A percentile compares a stretch with the other conserved stretches of the same genome.
These are phyloP conservation scores for Pachyseris speciosa DNA, from an alignment of 64 coral and sea anemone genomes.

Conservation along the genomic window DNA sequence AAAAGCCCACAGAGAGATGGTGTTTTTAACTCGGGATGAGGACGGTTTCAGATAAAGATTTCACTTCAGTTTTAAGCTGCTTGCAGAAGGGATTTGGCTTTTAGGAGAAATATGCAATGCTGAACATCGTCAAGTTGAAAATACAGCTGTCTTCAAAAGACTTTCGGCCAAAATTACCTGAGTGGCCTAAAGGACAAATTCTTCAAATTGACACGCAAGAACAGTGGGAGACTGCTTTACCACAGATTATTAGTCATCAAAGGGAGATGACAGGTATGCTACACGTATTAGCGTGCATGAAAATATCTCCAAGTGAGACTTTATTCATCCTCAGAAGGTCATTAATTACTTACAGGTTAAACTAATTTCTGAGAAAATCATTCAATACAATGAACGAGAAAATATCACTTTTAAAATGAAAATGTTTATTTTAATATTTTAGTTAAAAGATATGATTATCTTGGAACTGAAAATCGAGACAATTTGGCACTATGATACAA, in stretches of 20 bases:
- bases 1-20: constrained; percentile 45
- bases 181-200: too few relatives aligned
- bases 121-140: background rate
- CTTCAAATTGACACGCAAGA: too few relatives aligned
- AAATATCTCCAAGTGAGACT: constrained; percentile 13
- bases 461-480: background rate
- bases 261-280: background rate
- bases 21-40: constrained; percentile 5
- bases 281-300: background rate
- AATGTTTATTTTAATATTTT: background rate
- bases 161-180: background rate
- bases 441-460: too few relatives aligned
- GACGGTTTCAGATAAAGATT: background rate
- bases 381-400: background rate
- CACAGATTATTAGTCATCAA: background rate
- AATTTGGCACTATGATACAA: background rate
- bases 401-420: background rate
- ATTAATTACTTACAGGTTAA: constrained; percentile 9
- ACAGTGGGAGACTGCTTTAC: too few relatives aligned
- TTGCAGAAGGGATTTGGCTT: background rate
- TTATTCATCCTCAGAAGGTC: background rate
- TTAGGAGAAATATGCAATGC: background rate
- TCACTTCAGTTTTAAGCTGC: background rate
- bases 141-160: background rate
- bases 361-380: background rate